These are phyloP conservation scores for Heteromurus nitidus DNA, from an alignment of 2,888 invertebrate genomes.

Conservation along the genomic window DNA sequence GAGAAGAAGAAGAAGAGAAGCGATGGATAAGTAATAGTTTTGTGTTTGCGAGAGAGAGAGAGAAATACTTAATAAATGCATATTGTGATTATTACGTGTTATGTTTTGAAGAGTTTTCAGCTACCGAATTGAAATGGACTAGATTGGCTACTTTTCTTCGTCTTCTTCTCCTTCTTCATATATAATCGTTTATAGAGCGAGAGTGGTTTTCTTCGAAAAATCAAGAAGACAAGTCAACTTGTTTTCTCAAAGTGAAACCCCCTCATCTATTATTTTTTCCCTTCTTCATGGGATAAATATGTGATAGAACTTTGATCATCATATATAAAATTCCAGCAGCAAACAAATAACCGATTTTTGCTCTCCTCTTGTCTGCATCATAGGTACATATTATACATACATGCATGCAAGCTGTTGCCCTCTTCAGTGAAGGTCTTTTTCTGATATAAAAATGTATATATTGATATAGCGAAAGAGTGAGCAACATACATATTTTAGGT, in stretches of 20 bases:
- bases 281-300: not conserved
- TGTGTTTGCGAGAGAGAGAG: slow-evolving; percentile 22
- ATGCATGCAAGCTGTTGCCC: slow-evolving; percentile 50
- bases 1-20: slow-evolving; percentile 10
- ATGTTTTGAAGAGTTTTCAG: slow-evolving; percentile 63
- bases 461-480: not conserved
- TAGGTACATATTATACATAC: no score
- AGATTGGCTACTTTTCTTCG: slow-evolving; percentile 49
- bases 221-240: slow-evolving; percentile 29
- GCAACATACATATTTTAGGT: no score
- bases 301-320: not conserved
- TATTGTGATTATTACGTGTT: slow-evolving; percentile 62
- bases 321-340: slow-evolving; percentile 25
- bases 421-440: no score
- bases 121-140: slow-evolving; percentile 62
- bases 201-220: slow-evolving; percentile 29
- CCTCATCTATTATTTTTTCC: slow-evolving; percentile 6
- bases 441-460: not conserved
- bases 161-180: slow-evolving; percentile 21
- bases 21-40: slow-evolving; percentile 37
- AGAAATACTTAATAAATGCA: slow-evolving; percentile 48
- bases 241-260: slow-evolving; percentile 18
- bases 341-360: slow-evolving; percentile 34
- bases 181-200: not conserved
- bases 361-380: not conserved